Percentiles rank a stretch among this genome's conserved stretches.
Evolutionary conservation across 2,888 invertebrate genomes (phyloP).

Genomic region (Leistus spinibarbis): DNA sequence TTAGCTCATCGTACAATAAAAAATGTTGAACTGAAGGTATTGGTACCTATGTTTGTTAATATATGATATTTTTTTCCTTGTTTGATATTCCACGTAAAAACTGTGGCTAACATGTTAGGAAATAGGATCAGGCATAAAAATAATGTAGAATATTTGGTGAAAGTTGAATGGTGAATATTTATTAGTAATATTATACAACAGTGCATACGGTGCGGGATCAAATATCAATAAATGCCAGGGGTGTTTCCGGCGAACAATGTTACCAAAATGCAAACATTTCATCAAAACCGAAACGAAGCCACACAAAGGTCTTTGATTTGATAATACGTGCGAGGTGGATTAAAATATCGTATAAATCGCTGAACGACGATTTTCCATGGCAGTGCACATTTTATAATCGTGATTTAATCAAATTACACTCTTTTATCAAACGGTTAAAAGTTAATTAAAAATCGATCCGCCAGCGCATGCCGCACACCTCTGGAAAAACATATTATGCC

Average conservation of each 20-base stretch:
- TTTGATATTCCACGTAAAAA: too few species aligned
- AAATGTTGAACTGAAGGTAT: too few species aligned
- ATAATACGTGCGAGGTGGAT: background rate
- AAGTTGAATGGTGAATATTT: too few species aligned
- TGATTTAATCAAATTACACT: conserved; percentile 13
- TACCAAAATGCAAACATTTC: background rate
- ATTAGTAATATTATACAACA: too few species aligned
- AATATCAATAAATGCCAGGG: background rate
- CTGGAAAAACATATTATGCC: conserved; percentile 20
- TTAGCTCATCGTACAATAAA: too few species aligned
- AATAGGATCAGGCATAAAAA: too few species aligned
- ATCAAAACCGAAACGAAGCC: background rate
- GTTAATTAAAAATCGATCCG: conserved; percentile 34
- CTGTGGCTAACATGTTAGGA: too few species aligned
- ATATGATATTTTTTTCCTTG: too few species aligned
- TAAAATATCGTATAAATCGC: background rate
- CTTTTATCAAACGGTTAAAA: conserved; percentile 20
- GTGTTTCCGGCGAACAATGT: background rate
- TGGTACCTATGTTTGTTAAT: too few species aligned
- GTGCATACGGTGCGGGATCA: background rate
- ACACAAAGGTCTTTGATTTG: background rate
- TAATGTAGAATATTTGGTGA: too few species aligned
- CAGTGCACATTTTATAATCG: conserved; percentile 1
- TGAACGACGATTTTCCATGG: background rate
- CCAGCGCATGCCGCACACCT: background rate